Evolutionary conservation across 1,140 invertebrate genomes (phyloP).

Genomic region (Chymomyza costata): DNA sequence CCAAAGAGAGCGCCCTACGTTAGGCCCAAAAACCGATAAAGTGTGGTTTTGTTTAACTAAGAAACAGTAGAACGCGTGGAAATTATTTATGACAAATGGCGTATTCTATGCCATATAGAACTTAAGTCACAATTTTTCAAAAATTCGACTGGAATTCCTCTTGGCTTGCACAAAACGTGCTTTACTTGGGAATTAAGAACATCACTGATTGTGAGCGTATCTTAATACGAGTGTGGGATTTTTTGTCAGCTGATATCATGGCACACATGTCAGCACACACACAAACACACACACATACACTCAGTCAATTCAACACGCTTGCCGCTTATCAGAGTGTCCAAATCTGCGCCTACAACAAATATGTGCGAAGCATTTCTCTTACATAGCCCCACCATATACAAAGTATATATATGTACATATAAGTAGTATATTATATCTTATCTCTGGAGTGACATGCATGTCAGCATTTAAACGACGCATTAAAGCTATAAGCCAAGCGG

Average conservation of each 20-base stretch:
- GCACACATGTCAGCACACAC: conserved; percentile 3
- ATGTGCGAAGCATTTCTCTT: conserved; percentile 33
- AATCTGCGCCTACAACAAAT: conserved; percentile 52
- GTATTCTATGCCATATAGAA: too few relatives aligned
- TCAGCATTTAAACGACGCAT: conserved; percentile 61
- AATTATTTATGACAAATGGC: too few relatives aligned
- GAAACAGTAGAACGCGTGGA: too few relatives aligned
- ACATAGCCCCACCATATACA: conserved; percentile 6
- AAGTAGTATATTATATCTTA: conserved; percentile 39
- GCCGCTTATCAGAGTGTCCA: conserved; percentile 63
- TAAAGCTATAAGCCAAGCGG: conserved; percentile 24
- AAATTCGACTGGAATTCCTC: too few relatives aligned
- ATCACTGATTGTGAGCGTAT: too few relatives aligned
- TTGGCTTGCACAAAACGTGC: too few relatives aligned
- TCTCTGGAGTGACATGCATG: conserved; percentile 51
- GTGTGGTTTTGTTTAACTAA: too few relatives aligned
- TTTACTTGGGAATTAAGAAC: too few relatives aligned
- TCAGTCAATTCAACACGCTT: conserved; percentile 18
- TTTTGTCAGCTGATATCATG: conserved; percentile 21
- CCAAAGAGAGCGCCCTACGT: too few relatives aligned
- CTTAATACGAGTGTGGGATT: too few relatives aligned
- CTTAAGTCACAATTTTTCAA: too few relatives aligned
- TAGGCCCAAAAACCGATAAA: too few relatives aligned
- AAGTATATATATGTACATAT: conserved; percentile 15
- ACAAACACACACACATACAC: conserved; percentile 7